Base-by-base conservation (phyloP, 1,140 invertebrate genomes). In the Chionoecetes opilio region DNA sequence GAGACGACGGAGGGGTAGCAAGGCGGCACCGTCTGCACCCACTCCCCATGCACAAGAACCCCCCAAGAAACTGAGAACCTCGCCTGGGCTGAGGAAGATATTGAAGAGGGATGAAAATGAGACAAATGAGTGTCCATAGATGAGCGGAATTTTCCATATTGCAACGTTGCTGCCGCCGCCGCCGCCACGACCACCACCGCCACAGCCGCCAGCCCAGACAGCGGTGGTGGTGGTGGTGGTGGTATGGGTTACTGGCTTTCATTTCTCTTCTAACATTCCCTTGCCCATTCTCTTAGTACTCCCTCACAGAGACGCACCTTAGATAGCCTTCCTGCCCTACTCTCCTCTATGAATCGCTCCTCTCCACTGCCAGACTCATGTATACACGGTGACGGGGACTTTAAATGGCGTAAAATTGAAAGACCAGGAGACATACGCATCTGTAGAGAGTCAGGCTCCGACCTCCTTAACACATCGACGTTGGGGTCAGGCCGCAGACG, bases 91-190 rank as follows among this genome's bases (percentile, higher is more conserved):
- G 84, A 53, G 85, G 82, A 93, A 31, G 32, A n/a, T 35, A 11
- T 63, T 11, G 41, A 29, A 63, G 38, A 31, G 29, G 41, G 9
- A 38, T 41, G 34, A 86, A 93, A 84, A 93, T 86, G 82, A 93
- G 37, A 93, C 46, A 93, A 93, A 85, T 46, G 31, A 53, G 82
- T 88, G 92, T 75, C 92, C 92, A 93, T 93, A 93, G 92, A 93
- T 93, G 92, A 88, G 38, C 31, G 92, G 92, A 93, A 93, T 93
- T 93, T 93, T 93, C 92, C 92, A 93, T 88, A 93, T 88, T 93
- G 92, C 92, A 63, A 85, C 91, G 31, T 32, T 37, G 37, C 91
- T 35, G 63, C 75, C 41, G 32, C 46, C 29, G 53, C 53, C 32
- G 31, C 32, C 32, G 31, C 32, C 86, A 9, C 29, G 82, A 87